Base-by-base conservation (phyloP, 2,888 invertebrate genomes). In the Lithosia quadra region DNA sequence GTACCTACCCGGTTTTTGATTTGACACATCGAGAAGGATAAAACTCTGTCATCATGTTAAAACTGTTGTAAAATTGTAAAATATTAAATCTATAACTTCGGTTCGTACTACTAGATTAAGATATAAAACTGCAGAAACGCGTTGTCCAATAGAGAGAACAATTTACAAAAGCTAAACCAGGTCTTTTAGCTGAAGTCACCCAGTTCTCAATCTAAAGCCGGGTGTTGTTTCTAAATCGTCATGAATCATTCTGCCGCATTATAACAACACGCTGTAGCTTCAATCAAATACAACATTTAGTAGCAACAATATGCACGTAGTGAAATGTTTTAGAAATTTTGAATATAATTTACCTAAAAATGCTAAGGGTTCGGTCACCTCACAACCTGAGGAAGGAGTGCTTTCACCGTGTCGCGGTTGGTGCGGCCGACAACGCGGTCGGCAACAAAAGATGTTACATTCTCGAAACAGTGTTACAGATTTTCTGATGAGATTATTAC, bases 401-500 rank as follows among this genome's bases (percentile, higher is more conserved):
- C 49, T 49, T 49, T 49, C 49, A 49, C 49, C 49, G 1, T 43
- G 43, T 43, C 43, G 43, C 43, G 43, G 18, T n/a, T 49, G n/a
- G n/a, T n/a, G 49, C n/a, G 49, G 49, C 18, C 1, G 28, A 28
- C 28, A 28, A 28, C 28, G 28, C 2, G 39, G 13, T 4, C 49
- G n/a, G 49, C 49, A n/a, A 18, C 49, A 49, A n/a, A 49, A 18
- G n/a, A n/a, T 49, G 18, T 49, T n/a, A 49, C 2, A 49, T 49
- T 49, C 49, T 49, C n/a, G n/a, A 49, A n/a, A n/a, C 49, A 49
- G 49, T 49, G 49, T 49, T 49, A 49, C 49, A n/a, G n/a, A 49
- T 49, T n/a, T n/a, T n/a, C n/a, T 49, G 49, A 49, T 49, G 49
- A 49, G 49, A 49, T 49, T 18, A 18, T 49, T 18, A 2, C 49